These are phyloP conservation scores for Alces alces DNA, from an alignment of 2,113 vertebrate species.

Conservation along the genomic window DNA sequence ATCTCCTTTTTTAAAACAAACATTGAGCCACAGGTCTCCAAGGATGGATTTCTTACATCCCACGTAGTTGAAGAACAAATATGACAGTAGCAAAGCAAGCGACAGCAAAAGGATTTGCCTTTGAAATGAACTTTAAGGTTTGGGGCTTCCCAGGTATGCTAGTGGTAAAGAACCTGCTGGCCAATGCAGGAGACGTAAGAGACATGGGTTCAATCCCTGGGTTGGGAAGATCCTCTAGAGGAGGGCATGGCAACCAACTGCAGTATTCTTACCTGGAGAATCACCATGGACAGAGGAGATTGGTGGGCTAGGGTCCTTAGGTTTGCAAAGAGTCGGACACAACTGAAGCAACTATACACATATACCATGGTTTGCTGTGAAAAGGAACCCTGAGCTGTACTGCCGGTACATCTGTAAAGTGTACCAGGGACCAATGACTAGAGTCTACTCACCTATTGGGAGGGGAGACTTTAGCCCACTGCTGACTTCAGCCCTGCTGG, in stretches of 20 bases:
- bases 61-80: background rate
- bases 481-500: background rate
- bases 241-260: background rate
- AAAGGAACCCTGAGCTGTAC: background rate
- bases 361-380: background rate
- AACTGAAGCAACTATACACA: background rate
- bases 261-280: background rate
- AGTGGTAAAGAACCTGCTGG: background rate
- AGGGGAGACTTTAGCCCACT: background rate
- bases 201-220: background rate
- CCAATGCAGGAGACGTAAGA: background rate
- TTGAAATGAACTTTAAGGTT: background rate
- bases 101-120: background rate
- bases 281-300: background rate
- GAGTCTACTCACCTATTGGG: background rate
- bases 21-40: background rate
- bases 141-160: background rate
- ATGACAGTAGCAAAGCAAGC: background rate
- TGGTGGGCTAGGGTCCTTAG: background rate
- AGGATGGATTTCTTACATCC: background rate
- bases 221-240: background rate
- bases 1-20: background rate
- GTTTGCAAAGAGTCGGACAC: background rate
- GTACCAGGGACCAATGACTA: background rate
- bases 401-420: background rate